A percentile compares a stretch with the other conserved stretches of the same genome.
These are phyloP conservation scores for Acronicta psi DNA, from an alignment of 2,888 invertebrate species.

Conservation along the genomic window DNA sequence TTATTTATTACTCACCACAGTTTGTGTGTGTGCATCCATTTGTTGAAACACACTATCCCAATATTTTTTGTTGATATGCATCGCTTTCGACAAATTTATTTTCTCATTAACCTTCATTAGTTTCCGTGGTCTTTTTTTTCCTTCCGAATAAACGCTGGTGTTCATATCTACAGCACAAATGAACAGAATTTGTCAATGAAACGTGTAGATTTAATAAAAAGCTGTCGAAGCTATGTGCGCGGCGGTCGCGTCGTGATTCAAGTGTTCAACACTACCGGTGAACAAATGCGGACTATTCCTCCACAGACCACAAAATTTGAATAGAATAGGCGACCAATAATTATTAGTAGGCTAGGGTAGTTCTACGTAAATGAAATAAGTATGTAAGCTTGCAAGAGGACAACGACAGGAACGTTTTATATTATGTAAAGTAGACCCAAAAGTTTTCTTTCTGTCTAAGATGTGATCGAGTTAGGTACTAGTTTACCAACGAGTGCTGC, in stretches of 20 bases:
- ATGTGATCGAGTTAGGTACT: not conserved
- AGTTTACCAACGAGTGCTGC: not conserved
- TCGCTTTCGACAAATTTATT: constrained; percentile 68
- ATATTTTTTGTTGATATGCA: constrained; percentile 75
- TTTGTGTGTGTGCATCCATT: constrained; percentile 58
- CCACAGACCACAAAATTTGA: constrained; percentile 24
- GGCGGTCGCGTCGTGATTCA: constrained; percentile 35
- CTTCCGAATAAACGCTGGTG: constrained; percentile 38
- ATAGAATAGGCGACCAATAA: constrained; percentile 20
- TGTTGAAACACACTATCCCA: constrained; percentile 74
- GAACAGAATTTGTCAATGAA: constrained; percentile 17
- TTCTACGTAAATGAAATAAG: not conserved
- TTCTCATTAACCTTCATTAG: constrained; percentile 72
- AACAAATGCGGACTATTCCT: constrained; percentile 46
- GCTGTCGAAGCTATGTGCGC: constrained; percentile 29
- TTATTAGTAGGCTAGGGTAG: too few species aligned
- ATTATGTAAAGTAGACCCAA: not conserved
- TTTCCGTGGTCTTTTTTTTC: constrained; percentile 67
- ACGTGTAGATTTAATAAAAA: constrained; percentile 60
- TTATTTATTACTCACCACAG: constrained; percentile 64
- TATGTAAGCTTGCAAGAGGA: not conserved
- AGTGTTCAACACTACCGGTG: constrained; percentile 33
- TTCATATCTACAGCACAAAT: constrained; percentile 39
- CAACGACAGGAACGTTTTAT: not conserved
- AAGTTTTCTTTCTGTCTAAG: not conserved